These are phyloP conservation scores for Neuroterus valhalla DNA, from an alignment of 1,140 invertebrate species.

Conservation along the genomic window DNA sequence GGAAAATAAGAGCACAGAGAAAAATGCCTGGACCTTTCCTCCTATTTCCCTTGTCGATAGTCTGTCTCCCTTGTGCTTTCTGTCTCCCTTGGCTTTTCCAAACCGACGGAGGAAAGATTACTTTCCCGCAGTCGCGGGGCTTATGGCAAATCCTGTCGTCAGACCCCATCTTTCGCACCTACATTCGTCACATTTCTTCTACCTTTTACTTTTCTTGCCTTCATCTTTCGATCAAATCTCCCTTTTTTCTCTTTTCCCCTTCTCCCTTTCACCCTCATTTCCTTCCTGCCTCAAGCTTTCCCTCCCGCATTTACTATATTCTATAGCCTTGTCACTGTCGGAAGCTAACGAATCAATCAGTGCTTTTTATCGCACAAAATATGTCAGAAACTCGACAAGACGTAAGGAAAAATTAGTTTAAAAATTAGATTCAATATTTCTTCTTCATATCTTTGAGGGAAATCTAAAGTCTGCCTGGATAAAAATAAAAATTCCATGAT, in stretches of 20 bases:
- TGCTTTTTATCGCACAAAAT: no score
- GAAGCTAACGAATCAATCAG: no score
- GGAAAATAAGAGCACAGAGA: conserved; percentile 6
- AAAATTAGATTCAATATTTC: no score
- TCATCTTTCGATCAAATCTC: conserved; percentile 18
- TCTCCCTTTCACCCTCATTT: no score
- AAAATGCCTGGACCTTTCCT: conserved; percentile 42
- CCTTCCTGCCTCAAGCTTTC: no score
- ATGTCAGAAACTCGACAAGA: no score
- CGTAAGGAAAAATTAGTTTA: no score
- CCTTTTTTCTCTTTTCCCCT: neutral
- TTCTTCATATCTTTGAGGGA: no score
- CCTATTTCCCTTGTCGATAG: neutral
- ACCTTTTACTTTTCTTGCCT: conserved; percentile 2
- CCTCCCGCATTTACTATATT: no score
- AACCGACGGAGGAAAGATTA: conserved; percentile 48
- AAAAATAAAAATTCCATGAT: no score
- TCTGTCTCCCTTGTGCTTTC: neutral
- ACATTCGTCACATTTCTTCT: conserved; percentile 25
- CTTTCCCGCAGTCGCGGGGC: conserved; percentile 35
- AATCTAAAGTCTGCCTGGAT: no score
- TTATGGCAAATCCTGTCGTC: conserved; percentile 27
- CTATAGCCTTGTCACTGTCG: no score
- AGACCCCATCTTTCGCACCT: conserved; percentile 21
- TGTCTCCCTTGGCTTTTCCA: conserved; percentile 28